Evolutionary conservation across 1,140 invertebrate species (phyloP).

Genomic region (Macrocentrus cingulum): DNA sequence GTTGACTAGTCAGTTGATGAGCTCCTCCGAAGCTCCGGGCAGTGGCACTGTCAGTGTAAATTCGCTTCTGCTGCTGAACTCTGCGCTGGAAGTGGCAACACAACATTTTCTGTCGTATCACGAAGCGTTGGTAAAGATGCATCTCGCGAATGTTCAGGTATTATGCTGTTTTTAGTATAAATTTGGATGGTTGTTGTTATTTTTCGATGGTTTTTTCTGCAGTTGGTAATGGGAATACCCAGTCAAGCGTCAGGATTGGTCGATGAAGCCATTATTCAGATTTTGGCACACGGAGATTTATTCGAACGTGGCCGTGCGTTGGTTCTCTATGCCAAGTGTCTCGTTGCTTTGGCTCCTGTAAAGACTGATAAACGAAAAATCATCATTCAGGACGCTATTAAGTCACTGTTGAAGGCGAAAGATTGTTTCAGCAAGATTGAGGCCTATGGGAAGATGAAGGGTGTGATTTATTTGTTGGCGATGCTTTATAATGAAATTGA

Average conservation of each 20-base stretch:
- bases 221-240: constrained; percentile 73
- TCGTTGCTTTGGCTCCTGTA: constrained; percentile 64
- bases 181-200: background rate
- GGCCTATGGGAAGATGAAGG: constrained; percentile 71
- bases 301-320: constrained; percentile 74
- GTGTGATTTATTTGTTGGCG: constrained; percentile 68
- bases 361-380: constrained; percentile 55
- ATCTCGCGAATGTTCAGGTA: constrained; percentile 73
- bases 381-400: constrained; percentile 66
- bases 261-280: constrained; percentile 68
- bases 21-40: constrained; percentile 60
- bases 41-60: constrained; percentile 57
- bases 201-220: constrained; percentile 38
- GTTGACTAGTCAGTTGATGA: constrained; percentile 71
- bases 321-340: constrained; percentile 68
- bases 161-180: constrained; percentile 18
- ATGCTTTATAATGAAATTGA: constrained; percentile 68
- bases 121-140: constrained; percentile 72
- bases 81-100: constrained; percentile 70
- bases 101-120: constrained; percentile 76
- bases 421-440: constrained; percentile 72
- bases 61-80: constrained; percentile 66
- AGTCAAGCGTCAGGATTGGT: constrained; percentile 72
- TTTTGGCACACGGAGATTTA: constrained; percentile 79
- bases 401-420: constrained; percentile 68